Evolutionary conservation across 2,113 vertebrate species (phyloP).

Genomic region (Nerophis lumbriciformis): DNA sequence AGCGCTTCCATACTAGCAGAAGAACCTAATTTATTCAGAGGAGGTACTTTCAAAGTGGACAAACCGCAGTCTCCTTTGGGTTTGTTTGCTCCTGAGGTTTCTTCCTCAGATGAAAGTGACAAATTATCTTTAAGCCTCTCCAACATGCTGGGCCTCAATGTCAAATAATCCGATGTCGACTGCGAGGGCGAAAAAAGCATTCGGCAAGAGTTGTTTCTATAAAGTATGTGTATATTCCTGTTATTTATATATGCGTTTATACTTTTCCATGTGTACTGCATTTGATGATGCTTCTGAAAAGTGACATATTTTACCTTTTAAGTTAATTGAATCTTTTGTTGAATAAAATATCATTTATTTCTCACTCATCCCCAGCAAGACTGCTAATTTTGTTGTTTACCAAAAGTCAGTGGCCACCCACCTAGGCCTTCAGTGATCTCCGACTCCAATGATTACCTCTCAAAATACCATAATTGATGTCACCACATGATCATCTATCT

Average conservation of each 20-base stretch:
- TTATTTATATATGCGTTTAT: conserved; percentile 55
- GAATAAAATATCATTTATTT: conserved; percentile 29
- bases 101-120: conserved; percentile 34
- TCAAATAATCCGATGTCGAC: conserved; percentile 21
- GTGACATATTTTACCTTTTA: conserved; percentile 14
- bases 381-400: too few relatives aligned
- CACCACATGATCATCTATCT: too few relatives aligned
- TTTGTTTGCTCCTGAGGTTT: conserved; percentile 19
- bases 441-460: too few relatives aligned
- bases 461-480: too few relatives aligned
- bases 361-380: too few relatives aligned
- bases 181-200: conserved; percentile 13
- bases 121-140: conserved; percentile 59
- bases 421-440: too few relatives aligned
- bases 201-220: conserved; percentile 14
- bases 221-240: conserved; percentile 39
- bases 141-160: conserved; percentile 68
- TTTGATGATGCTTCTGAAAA: conserved; percentile 15
- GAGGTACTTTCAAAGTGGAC: conserved; percentile 64
- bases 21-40: conserved; percentile 34
- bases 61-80: conserved; percentile 39
- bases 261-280: conserved; percentile 22
- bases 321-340: conserved; percentile 11
- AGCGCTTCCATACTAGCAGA: conserved; percentile 14
- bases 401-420: too few relatives aligned